phyloP scores from a whole-genome alignment of 1,140 invertebrate genomes.

The Drosophila kepulauana region DNA sequence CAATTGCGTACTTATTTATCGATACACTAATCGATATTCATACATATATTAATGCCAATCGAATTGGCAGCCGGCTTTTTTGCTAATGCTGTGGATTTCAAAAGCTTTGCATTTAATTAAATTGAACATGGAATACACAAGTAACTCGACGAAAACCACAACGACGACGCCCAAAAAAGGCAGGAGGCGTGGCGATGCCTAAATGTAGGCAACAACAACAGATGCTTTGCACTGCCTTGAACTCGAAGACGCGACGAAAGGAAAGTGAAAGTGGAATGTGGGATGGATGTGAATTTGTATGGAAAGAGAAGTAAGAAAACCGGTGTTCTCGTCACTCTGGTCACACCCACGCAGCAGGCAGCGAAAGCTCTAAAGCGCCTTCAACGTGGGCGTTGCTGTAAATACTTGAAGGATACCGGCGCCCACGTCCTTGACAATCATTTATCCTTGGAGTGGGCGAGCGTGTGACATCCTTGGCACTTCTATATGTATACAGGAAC shows the following conservation, averaged over 20 bases:
- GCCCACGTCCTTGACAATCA: slow-evolving; percentile 77
- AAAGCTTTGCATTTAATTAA: slow-evolving; percentile 47
- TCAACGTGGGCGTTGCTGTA: slow-evolving; percentile 51
- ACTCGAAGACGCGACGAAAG: slow-evolving; percentile 51
- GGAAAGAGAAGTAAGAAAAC: slow-evolving; percentile 31
- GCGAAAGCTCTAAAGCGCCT: slow-evolving; percentile 9
- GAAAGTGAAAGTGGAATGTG: slow-evolving; percentile 57
- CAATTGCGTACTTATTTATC: not conserved
- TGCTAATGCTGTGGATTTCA: slow-evolving; percentile 46
- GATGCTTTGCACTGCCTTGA: slow-evolving; percentile 69
- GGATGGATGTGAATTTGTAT: slow-evolving; percentile 1
- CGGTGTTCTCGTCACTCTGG: slow-evolving; percentile 27
- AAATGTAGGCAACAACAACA: slow-evolving; percentile 48
- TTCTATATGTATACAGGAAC: slow-evolving; percentile 17
- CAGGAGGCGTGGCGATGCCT: slow-evolving; percentile 43
- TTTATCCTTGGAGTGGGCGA: slow-evolving; percentile 43
- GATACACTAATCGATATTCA: not conserved
- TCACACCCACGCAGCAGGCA: slow-evolving; percentile 35
- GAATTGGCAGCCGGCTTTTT: not conserved
- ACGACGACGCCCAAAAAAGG: not conserved
- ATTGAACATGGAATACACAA: slow-evolving; percentile 54
- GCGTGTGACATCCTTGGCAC: slow-evolving; percentile 14
- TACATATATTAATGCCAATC: too few relatives aligned
- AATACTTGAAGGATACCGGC: slow-evolving; percentile 62
- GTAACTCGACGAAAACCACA: not conserved